Evolutionary conservation across 1,140 invertebrate genomes (phyloP).

Genomic region (Zaprionus gabonicus): DNA sequence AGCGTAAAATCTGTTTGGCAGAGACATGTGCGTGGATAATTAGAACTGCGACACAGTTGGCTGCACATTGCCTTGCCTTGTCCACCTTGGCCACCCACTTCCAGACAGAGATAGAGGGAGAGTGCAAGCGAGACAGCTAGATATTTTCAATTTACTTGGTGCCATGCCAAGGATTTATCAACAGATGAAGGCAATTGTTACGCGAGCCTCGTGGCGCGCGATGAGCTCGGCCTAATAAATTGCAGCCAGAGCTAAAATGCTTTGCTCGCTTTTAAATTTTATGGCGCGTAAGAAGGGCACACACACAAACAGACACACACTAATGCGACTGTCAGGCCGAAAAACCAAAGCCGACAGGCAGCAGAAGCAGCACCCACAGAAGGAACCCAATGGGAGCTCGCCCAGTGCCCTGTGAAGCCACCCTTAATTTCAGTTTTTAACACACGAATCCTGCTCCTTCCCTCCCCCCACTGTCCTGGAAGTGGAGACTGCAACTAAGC

Average conservation of each 20-base stretch:
- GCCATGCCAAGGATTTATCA: slow-evolving; percentile 80
- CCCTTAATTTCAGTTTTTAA: slow-evolving; percentile 77
- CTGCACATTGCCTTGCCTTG: slow-evolving; percentile 57
- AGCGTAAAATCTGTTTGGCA: slow-evolving; percentile 44
- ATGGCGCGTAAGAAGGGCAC: slow-evolving; percentile 77
- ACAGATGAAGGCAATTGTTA: slow-evolving; percentile 83
- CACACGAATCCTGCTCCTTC: slow-evolving; percentile 20
- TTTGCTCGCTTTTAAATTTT: slow-evolving; percentile 83
- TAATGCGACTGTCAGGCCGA: slow-evolving; percentile 51
- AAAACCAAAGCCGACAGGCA: slow-evolving; percentile 20
- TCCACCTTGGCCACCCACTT: slow-evolving; percentile 37
- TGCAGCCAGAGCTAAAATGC: slow-evolving; percentile 81
- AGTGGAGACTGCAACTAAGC: slow-evolving; percentile 65
- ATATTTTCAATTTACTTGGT: slow-evolving; percentile 83
- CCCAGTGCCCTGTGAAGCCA: slow-evolving; percentile 30
- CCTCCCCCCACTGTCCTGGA: slow-evolving; percentile 16
- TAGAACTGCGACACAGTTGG: slow-evolving; percentile 77
- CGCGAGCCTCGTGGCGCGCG: slow-evolving; percentile 59
- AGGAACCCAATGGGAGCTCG: too few species aligned
- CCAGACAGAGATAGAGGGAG: slow-evolving; percentile 12
- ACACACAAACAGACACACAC: slow-evolving; percentile 12
- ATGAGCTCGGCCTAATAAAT: slow-evolving; percentile 79
- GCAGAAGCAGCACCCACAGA: background rate
- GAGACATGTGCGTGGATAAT: slow-evolving; percentile 81
- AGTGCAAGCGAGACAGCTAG: slow-evolving; percentile 14